Conservation (phyloP, 2,888 invertebrate genomes). For the Dioctria rufipes region DNA sequence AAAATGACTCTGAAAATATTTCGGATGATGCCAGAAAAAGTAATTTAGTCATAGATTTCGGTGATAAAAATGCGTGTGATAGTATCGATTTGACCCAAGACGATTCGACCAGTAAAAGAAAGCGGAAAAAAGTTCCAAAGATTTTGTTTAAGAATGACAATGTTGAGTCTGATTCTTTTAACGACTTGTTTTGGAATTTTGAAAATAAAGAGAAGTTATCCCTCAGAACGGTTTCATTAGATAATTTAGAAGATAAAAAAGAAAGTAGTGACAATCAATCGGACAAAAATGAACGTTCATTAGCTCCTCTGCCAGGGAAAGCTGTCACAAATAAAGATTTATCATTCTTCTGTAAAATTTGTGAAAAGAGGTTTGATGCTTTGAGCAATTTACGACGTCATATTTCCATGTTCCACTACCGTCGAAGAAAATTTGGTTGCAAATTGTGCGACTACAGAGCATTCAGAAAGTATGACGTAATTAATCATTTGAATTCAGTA, state of each 20-base stretch:
- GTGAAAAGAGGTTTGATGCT: constrained; percentile 69
- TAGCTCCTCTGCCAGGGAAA: not conserved
- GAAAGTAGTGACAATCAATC: constrained; percentile 51
- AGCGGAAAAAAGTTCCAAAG: constrained; percentile 59
- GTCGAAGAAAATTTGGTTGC: constrained; percentile 80
- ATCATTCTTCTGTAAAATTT: constrained; percentile 69
- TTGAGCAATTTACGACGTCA: constrained; percentile 70
- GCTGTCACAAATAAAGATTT: constrained; percentile 17
- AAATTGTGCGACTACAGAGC: constrained; percentile 81
- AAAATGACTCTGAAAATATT: constrained; percentile 29
- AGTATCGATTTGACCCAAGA: constrained; percentile 42
- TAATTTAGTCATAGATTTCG: not conserved
- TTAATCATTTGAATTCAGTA: constrained; percentile 77
- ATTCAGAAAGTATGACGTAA: constrained; percentile 77
- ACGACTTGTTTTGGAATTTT: constrained; percentile 67
- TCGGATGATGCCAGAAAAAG: constrained; percentile 27
- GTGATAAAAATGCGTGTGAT: constrained; percentile 4
- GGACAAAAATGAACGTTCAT: constrained; percentile 11
- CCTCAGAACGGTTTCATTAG: constrained; percentile 67
- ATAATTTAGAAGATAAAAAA: constrained; percentile 60
- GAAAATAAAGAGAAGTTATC: constrained; percentile 65
- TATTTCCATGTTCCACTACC: constrained; percentile 71
- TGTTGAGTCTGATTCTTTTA: constrained; percentile 62
- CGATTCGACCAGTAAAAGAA: constrained; percentile 46
- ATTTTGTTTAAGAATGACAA: constrained; percentile 60